A percentile compares a stretch with the other conserved stretches of the same genome.
Conservation (phyloP, 1,140 invertebrate genomes). For the Calliphora vicina region DNA sequence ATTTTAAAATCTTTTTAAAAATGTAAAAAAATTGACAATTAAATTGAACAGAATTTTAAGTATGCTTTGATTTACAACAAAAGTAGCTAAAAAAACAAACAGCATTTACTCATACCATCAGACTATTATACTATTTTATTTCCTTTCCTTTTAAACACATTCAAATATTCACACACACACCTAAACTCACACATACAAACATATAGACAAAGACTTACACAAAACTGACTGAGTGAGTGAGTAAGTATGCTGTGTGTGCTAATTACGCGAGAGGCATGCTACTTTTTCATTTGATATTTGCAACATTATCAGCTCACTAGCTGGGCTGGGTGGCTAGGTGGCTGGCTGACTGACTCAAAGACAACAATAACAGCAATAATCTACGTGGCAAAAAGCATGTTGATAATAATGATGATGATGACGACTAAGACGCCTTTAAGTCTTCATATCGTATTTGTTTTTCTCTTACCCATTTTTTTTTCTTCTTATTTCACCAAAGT, state of each 20-base stretch:
- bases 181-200: not conserved
- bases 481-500: not conserved
- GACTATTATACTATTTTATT: not conserved
- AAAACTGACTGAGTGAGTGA: not conserved
- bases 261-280: not conserved
- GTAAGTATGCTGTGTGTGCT: not conserved
- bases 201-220: not conserved
- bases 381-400: slow-evolving; percentile 3
- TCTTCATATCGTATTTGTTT: not conserved
- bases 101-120: not conserved
- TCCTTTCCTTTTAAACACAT: not conserved
- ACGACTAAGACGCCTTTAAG: slow-evolving; percentile 25
- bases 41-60: too few relatives aligned
- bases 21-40: too few relatives aligned
- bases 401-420: not conserved
- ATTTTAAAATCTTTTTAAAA: too few relatives aligned
- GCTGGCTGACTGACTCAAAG: not conserved
- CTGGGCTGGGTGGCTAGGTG: not conserved
- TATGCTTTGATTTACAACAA: too few relatives aligned
- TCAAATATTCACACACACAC: not conserved
- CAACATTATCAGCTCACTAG: not conserved
- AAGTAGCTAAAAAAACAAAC: not conserved
- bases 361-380: not conserved
- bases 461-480: not conserved
- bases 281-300: not conserved